Conservation (phyloP, 2,888 invertebrate species). For the Raillietiella orientalis region DNA sequence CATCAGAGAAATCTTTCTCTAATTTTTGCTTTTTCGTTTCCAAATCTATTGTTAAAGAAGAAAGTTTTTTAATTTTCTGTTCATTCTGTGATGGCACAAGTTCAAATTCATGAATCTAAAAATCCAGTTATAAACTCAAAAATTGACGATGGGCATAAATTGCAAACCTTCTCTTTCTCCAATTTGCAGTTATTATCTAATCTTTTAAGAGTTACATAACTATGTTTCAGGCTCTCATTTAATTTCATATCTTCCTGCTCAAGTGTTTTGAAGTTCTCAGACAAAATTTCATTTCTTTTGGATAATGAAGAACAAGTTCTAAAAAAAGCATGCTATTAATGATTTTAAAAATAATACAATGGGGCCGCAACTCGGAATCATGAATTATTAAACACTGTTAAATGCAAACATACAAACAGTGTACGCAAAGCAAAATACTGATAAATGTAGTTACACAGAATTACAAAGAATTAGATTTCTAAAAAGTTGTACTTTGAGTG, state of each 20-base stretch:
- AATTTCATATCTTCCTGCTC: constrained; percentile 13
- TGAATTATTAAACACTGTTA: no score
- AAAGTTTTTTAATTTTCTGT: constrained; percentile 23
- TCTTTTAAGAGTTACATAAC: constrained; percentile 7
- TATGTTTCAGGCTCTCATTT: constrained; percentile 5
- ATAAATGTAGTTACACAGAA: no score
- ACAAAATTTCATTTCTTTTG: neutral
- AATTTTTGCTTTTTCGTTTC: constrained; percentile 20
- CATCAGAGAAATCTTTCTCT: constrained; percentile 13
- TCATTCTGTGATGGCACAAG: constrained; percentile 37
- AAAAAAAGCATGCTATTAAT: no score
- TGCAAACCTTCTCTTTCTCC: constrained; percentile 22
- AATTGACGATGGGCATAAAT: no score
- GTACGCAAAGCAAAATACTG: no score
- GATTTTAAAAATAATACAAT: no score
- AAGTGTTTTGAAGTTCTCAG: constrained; percentile 11
- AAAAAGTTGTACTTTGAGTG: no score
- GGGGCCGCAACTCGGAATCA: no score
- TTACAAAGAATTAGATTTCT: no score
- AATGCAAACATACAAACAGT: no score
- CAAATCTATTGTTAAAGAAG: constrained; percentile 18
- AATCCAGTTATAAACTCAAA: no score
- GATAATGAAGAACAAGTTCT: constrained; percentile 1
- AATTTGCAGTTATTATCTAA: constrained; percentile 15
- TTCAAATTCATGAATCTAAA: no score